Evolutionary conservation across 2,797 vertebrate genomes (phyloP).

Genomic region (Astyanax mexicanus): DNA sequence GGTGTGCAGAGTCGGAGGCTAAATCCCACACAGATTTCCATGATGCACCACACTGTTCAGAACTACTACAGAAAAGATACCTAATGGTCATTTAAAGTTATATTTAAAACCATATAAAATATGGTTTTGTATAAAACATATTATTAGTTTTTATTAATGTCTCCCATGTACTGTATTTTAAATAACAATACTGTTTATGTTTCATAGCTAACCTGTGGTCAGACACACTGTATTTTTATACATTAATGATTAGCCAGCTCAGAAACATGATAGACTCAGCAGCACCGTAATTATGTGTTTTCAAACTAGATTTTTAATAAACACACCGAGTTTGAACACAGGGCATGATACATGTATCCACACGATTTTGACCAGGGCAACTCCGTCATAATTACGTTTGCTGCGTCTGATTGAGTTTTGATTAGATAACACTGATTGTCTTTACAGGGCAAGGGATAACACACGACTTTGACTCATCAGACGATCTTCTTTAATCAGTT

Average conservation of each 20-base stretch:
- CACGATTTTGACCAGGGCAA: constrained; percentile 16
- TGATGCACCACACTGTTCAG: too few relatives aligned
- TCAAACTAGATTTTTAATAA: constrained; percentile 33
- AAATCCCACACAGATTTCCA: too few relatives aligned
- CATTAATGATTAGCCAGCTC: background rate
- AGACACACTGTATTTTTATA: background rate
- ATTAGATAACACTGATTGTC: constrained; percentile 65
- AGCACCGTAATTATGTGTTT: constrained; percentile 33
- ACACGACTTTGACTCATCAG: constrained; percentile 30
- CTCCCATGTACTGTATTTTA: background rate
- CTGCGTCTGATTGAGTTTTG: constrained; percentile 44
- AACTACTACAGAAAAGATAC: too few relatives aligned
- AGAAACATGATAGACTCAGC: background rate
- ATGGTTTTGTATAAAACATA: too few relatives aligned
- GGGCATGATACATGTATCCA: constrained; percentile 14
- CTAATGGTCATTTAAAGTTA: too few relatives aligned
- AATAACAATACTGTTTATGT: background rate
- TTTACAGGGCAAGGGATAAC: constrained; percentile 39
- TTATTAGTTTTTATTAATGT: too few relatives aligned
- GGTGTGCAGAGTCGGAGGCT: too few relatives aligned
- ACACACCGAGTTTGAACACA: constrained; percentile 19
- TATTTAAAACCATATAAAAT: too few relatives aligned
- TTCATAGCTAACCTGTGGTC: too few relatives aligned
- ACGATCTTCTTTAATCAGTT: constrained; percentile 45
- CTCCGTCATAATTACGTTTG: constrained; percentile 41